Evolutionary conservation across 2,797 vertebrate genomes (phyloP).

Genomic region (Rhabdomys pumilio): DNA sequence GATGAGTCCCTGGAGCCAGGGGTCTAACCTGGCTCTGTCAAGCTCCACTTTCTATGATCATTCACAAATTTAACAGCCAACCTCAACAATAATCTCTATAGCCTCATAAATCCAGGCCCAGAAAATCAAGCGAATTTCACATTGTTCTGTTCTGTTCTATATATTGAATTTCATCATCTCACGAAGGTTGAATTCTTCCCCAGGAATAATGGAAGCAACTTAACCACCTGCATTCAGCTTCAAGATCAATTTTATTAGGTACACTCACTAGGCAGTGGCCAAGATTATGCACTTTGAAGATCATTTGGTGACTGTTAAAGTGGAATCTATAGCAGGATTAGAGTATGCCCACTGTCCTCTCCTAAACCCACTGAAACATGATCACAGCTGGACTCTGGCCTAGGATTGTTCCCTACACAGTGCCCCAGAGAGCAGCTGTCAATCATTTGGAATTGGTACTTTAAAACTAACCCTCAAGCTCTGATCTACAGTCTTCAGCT

Average conservation of each 20-base stretch:
- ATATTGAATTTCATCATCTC: conserved; percentile 52
- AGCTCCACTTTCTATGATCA: conserved; percentile 15
- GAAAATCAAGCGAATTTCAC: conserved; percentile 17
- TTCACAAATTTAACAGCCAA: conserved; percentile 43
- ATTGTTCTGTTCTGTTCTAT: neutral
- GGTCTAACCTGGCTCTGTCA: conserved; percentile 26
- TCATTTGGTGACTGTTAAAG: conserved; percentile 17
- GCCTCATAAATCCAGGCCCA: conserved; percentile 55
- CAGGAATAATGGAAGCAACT: conserved; percentile 4
- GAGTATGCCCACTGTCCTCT: neutral
- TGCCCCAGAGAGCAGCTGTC: neutral
- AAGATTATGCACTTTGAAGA: conserved; percentile 59
- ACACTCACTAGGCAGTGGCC: conserved; percentile 29
- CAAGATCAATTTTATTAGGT: conserved; percentile 56
- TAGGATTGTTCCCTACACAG: conserved; percentile 17
- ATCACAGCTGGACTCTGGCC: neutral
- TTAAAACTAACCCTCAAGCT: neutral
- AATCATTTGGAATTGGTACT: neutral
- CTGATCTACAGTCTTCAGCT: neutral
- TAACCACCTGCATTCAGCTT: conserved; percentile 51
- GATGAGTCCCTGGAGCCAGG: neutral
- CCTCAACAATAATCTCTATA: conserved; percentile 1
- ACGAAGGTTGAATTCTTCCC: conserved; percentile 42
- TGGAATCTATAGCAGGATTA: conserved; percentile 19
- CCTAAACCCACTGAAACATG: conserved; percentile 50